Evolutionary conservation across 2,797 vertebrate genomes (phyloP).

Genomic region (Sebastolobus alascanus): DNA sequence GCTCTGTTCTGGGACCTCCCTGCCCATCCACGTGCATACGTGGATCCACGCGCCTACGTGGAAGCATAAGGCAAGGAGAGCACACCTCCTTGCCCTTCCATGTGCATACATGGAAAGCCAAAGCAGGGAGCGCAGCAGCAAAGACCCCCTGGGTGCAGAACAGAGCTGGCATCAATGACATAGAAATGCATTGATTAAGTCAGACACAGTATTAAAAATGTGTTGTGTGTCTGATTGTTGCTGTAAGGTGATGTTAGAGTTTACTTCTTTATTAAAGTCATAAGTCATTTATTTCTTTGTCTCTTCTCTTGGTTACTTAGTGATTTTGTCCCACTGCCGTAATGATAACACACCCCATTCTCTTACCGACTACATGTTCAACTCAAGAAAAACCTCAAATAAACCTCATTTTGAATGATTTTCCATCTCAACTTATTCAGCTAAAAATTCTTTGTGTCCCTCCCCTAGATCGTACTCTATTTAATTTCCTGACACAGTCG

Average conservation of each 20-base stretch:
- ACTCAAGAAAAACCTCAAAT: slow-evolving; percentile 13
- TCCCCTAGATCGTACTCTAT: background rate
- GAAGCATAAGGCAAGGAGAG: too few relatives aligned
- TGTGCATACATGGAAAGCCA: too few relatives aligned
- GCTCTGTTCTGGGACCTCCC: accelerated
- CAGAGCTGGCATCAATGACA: too few relatives aligned
- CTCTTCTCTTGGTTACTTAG: background rate
- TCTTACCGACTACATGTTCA: background rate
- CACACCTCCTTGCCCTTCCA: too few relatives aligned
- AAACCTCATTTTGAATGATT: background rate
- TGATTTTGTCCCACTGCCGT: background rate
- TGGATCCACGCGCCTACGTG: too few relatives aligned
- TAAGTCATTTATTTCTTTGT: background rate
- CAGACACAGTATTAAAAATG: too few relatives aligned
- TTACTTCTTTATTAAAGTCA: background rate
- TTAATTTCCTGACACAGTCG: slow-evolving; percentile 21
- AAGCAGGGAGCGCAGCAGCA: too few relatives aligned
- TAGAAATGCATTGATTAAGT: too few relatives aligned
- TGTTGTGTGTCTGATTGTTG: background rate
- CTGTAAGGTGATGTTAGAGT: background rate
- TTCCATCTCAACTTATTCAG: background rate
- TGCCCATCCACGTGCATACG: too few relatives aligned
- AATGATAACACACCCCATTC: background rate
- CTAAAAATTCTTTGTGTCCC: background rate
- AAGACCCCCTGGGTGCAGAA: too few relatives aligned